Base-by-base conservation (phyloP, 2,797 vertebrate species). In the Galagoides demidoff region DNA sequence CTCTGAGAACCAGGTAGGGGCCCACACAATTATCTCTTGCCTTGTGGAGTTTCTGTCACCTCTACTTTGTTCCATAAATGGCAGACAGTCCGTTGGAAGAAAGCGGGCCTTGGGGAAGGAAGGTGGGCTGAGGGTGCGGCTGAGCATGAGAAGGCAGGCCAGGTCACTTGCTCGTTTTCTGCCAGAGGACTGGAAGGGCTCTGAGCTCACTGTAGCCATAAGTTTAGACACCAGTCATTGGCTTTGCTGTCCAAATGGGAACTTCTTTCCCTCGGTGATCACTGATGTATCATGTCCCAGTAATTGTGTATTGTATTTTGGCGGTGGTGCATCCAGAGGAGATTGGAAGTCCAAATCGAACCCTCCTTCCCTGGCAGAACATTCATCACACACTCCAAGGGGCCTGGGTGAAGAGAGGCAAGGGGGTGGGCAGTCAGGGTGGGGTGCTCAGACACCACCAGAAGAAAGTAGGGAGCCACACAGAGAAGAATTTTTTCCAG, bases 271-370 rank as follows among this genome's bases (percentile, higher is more conserved):
- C 71, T 93, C 68, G 0, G 43, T 23, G 94, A 79, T 95, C 94
- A 59, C 95, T 89, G 94, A 92, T 89, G 92, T 90, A 91, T 89
- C 17, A 1, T 73, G 43, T 74, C 76, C 79, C 79, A 3, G 5
- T 96, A 97, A 97, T 91, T 98, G 96, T 16, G 63, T 96, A 96
- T 96, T 96, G 93, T 97, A 95, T 97, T 97, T 95, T 90, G 89
- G 97, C 19, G 1, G 27, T 59, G 79, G 94, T 79, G 68, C 70
- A 71, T 96, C 96, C 96, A 95, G 68, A 92, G 86, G 94, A 96
- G 95, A 96, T 88, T 97, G 86, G 39, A 96, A 96, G 91, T 92
- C 55, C 55, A 87, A 84, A 94, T 96, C 17, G 77, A 97, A 96
- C 70, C 63, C 19, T 86, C 64, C 49, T 55, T 79, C 55, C 49